These are phyloP conservation scores for Phaedon cochleariae DNA, from an alignment of 2,888 invertebrate genomes.

Conservation along the genomic window DNA sequence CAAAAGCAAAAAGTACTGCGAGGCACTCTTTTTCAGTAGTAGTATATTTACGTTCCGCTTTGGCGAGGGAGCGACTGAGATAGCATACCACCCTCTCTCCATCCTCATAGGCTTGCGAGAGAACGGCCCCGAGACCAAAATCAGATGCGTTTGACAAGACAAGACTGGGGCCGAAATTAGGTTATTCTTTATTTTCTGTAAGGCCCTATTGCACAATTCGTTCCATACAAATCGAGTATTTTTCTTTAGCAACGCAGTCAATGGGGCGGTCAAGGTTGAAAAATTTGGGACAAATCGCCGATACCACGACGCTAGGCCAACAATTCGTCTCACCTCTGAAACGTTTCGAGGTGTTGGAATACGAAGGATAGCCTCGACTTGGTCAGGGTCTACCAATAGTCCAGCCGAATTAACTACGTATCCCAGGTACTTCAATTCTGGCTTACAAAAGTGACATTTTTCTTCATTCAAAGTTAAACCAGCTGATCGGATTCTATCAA, in stretches of 20 bases:
- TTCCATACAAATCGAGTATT: constrained; percentile 28
- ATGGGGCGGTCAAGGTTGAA: constrained; percentile 30
- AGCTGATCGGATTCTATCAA: constrained; percentile 38
- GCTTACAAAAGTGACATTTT: constrained; percentile 19
- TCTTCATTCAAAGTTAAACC: constrained; percentile 36
- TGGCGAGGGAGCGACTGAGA: constrained; percentile 29
- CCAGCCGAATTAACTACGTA: constrained; percentile 17
- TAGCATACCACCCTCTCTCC: constrained; percentile 37
- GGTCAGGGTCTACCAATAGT: constrained; percentile 10
- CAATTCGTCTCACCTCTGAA: constrained; percentile 2
- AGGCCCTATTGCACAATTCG: constrained; percentile 23
- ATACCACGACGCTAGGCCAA: constrained; percentile 40
- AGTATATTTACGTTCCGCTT: constrained; percentile 32
- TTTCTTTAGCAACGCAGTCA: constrained; percentile 30
- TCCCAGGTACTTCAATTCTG: constrained; percentile 17
- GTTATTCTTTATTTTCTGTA: constrained; percentile 21
- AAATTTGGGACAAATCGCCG: constrained; percentile 40
- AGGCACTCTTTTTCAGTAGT: constrained; percentile 35
- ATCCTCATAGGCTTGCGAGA: constrained; percentile 27
- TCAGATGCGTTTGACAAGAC: constrained; percentile 37
- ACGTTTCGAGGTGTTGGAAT: constrained; percentile 2
- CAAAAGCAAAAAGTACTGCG: constrained; percentile 32
- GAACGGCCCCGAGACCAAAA: constrained; percentile 4
- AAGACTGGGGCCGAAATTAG: constrained; percentile 34
- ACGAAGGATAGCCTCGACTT: constrained; percentile 8